A percentile compares a stretch with the other conserved stretches of the same genome.
phyloP scores from a whole-genome alignment of 1,140 invertebrate genomes.

The Aphis gossypii region DNA sequence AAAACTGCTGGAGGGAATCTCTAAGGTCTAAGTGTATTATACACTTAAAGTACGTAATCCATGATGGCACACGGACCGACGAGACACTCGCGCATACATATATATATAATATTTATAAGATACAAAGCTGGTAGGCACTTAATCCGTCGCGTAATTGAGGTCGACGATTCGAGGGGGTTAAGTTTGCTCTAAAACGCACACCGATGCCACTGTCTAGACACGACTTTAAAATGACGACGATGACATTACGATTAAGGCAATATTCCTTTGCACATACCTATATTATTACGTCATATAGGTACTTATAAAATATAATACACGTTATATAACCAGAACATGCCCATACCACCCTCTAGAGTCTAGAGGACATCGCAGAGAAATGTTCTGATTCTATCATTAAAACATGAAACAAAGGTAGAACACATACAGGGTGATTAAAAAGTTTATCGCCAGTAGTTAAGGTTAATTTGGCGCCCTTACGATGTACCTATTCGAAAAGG shows the following conservation, averaged over 20 bases:
- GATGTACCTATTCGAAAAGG: too few relatives aligned
- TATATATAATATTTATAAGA: not conserved
- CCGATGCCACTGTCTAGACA: not conserved
- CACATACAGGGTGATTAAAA: too few relatives aligned
- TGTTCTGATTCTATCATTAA: too few relatives aligned
- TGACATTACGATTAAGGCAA: not conserved
- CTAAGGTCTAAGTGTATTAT: not conserved
- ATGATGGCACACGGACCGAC: not conserved
- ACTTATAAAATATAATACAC: not conserved
- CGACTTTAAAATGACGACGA: not conserved
- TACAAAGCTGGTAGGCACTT: not conserved
- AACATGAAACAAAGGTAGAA: too few relatives aligned
- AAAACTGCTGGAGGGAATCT: not conserved
- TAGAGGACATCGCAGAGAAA: too few relatives aligned
- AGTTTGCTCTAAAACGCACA: not conserved
- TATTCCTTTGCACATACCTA: not conserved
- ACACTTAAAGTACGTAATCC: slow-evolving; percentile 3
- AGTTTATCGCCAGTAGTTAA: too few relatives aligned
- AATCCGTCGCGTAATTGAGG: slow-evolving; percentile 6
- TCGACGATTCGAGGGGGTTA: not conserved
- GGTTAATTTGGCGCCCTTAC: too few relatives aligned
- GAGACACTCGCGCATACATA: not conserved
- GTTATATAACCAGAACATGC: not conserved
- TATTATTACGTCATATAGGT: not conserved
- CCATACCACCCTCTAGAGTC: too few relatives aligned